Evolutionary conservation across 2,888 invertebrate species (phyloP), one percentile per base, ranked within the genome.

Genomic region (Drosophila merina): DNA sequence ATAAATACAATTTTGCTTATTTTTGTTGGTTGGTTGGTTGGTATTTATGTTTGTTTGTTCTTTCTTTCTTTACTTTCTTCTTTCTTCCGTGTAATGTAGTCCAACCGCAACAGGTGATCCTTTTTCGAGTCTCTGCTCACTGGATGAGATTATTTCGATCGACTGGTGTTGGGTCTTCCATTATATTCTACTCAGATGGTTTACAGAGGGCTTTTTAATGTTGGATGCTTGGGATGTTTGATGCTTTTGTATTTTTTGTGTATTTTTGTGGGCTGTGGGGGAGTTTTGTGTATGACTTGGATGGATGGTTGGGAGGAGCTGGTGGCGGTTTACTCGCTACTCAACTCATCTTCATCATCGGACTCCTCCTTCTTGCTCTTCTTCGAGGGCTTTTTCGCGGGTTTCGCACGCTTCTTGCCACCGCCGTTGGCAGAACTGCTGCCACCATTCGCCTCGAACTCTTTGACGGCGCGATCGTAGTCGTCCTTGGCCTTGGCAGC

Each of bases 401-500:
- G 80, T 74, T 91, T 91, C n/a, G 90, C 84, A 44, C 91, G 91
- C 86, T 93, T 93, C 89, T 94, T 94, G 78, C 92, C 92, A 83
- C 92, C 92, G 88, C 93, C 93, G 86, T 90, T 92, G 67, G 88
- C 82, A 66, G 89, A 86, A 76, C 93, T 93, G 63, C 93, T 93
- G 56, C 95, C 95, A 47, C 96, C 96, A 75, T 95, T 95, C 12
- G 95, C 96, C 91, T 96, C 96, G 92, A 96, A 99, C 87, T 97
- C 97, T 89, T 96, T 96, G 94, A 99, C 96, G 54, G 96, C 97
- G 88, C 94, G 95, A 68, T 95, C 94, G 91, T 99, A 99, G 72
- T 97, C 95, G 90, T 97, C 96, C 92, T 98, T 99, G 8, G 96
- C 96, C 90, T 96, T 95, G 4, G 94, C 95, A 2, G 97, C 97